Evolutionary conservation across 2,797 vertebrate species (phyloP).

Genomic region (Cirrhinus mrigala): DNA sequence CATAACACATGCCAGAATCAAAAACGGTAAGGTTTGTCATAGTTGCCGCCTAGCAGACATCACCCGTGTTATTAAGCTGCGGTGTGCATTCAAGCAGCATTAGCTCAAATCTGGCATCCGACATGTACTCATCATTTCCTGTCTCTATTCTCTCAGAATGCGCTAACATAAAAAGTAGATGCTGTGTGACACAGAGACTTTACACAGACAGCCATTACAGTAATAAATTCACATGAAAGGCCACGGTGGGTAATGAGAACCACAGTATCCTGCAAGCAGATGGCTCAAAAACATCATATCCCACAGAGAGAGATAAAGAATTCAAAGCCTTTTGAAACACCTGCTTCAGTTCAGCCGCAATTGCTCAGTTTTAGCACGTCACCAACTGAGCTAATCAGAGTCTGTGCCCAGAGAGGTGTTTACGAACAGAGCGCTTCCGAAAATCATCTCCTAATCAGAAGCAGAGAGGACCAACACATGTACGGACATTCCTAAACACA

Average conservation of each 20-base stretch:
- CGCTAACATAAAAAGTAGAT: neutral
- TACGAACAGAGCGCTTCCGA: constrained; percentile 23
- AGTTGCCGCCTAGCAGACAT: neutral
- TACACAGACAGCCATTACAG: constrained; percentile 31
- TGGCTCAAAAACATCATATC: constrained; percentile 54
- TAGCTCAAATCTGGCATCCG: neutral
- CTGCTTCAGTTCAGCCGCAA: constrained; percentile 41
- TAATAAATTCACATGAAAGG: constrained; percentile 50
- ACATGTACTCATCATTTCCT: neutral
- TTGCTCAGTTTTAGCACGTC: constrained; percentile 47
- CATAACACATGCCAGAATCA: neutral
- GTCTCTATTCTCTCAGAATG: neutral
- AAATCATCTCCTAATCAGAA: constrained; percentile 46
- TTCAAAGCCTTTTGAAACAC: constrained; percentile 50
- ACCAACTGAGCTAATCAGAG: constrained; percentile 40
- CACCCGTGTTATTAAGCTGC: neutral
- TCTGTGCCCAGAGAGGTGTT: constrained; percentile 34
- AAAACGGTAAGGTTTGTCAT: neutral
- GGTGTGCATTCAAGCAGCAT: neutral
- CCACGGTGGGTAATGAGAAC: constrained; percentile 41
- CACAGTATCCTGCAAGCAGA: constrained; percentile 48
- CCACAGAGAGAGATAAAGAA: constrained; percentile 52
- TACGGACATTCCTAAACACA: constrained; percentile 29
- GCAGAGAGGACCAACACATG: constrained; percentile 14
- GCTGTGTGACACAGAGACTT: constrained; percentile 15